Conservation (phyloP, 2,797 vertebrate genomes). For the Glyptemys insculpta region DNA sequence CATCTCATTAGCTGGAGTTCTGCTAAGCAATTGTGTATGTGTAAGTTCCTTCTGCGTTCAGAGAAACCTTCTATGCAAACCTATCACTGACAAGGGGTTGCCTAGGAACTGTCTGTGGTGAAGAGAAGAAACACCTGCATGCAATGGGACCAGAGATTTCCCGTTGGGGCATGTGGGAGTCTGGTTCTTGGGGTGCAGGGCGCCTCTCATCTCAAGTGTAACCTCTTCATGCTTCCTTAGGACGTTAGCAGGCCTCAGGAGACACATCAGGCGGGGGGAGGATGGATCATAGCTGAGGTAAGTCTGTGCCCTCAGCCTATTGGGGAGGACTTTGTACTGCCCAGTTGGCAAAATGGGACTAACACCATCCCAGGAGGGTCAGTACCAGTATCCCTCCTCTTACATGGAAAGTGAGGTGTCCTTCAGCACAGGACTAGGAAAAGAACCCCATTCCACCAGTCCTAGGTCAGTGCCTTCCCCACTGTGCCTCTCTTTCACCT, state of each 20-base stretch:
- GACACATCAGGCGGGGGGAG: no score
- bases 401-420: no score
- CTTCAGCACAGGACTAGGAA: neutral
- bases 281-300: neutral
- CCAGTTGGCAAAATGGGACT: no score
- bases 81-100: neutral
- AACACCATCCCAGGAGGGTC: no score
- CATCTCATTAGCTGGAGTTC: neutral
- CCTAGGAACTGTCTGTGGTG: neutral
- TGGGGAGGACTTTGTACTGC: neutral
- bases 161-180: neutral
- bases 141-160: neutral
- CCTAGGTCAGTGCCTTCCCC: no score
- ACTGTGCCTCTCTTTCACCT: neutral
- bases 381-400: no score
- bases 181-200: neutral
- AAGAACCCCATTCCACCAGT: neutral
- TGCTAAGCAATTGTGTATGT: accelerated
- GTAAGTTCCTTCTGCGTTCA: neutral
- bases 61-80: neutral
- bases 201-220: neutral
- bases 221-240: neutral
- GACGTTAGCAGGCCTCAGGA: neutral
- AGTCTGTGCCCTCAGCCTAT: neutral
- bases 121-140: neutral